Percentiles rank a stretch among this genome's conserved stretches.
Evolutionary conservation across 2,113 vertebrate species (phyloP).

Genomic region (Lagopus leucura): DNA sequence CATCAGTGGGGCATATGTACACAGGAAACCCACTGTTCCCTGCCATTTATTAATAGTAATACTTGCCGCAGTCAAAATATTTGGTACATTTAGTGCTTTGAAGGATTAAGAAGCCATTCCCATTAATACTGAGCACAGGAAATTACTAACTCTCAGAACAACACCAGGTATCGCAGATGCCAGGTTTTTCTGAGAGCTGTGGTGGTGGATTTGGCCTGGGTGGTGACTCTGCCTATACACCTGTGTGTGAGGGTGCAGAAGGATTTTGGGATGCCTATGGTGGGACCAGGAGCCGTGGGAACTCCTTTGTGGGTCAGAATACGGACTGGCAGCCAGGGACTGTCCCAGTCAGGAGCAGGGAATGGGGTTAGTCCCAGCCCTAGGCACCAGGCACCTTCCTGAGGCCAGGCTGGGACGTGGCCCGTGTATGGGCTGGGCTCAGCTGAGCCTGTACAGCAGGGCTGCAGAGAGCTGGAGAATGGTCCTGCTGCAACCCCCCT

Average conservation of each 20-base stretch:
- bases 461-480: rapidly evolving
- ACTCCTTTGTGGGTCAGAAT: neutral
- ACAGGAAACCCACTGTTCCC: constrained; percentile 63
- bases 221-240: neutral
- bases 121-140: constrained; percentile 57
- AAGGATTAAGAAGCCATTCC: constrained; percentile 68
- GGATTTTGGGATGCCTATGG: rapidly evolving
- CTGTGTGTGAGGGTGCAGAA: neutral
- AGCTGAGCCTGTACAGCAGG: neutral
- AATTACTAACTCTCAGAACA: constrained; percentile 39
- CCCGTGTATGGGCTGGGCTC: neutral
- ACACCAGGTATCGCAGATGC: neutral
- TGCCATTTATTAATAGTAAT: constrained; percentile 65
- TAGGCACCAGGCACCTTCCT: neutral
- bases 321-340: neutral
- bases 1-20: constrained; percentile 53
- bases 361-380: neutral
- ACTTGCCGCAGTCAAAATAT: constrained; percentile 63
- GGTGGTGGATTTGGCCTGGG: neutral
- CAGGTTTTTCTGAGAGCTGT: neutral
- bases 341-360: neutral
- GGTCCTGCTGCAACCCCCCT: neutral
- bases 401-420: neutral
- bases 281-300: rapidly evolving
- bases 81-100: constrained; percentile 50